Base-by-base conservation (phyloP, 2,888 invertebrate genomes). In the Invenusta paracnida region DNA sequence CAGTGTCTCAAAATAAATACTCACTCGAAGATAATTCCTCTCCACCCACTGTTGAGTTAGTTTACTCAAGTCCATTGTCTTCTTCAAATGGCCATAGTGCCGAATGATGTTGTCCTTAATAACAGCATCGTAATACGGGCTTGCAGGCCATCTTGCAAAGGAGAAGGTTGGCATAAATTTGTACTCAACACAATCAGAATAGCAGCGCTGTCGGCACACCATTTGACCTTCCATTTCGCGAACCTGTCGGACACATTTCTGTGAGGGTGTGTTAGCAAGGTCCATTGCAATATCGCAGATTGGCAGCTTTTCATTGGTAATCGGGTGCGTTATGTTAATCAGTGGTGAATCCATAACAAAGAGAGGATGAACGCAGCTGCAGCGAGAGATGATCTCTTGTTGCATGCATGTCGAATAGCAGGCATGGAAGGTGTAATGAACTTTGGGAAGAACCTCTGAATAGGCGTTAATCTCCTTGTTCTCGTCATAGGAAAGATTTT, bases 401-500 rank as follows among this genome's bases (percentile, higher is more conserved):
- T 82, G 82, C 82, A 82, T 82, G 27, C 82, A 82, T 2, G 82
- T 82, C 5, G 82, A 29, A 30, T 82, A 82, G 23, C 82, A 82
- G 17, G 82, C 23, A 82, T 30, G 82, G 23, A 30, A 30, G 13
- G 23, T 30, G 31, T 82, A 82, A 27, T 82, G 11, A 27, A 82
- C 31, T 27, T 82, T 30, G 2, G 82, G 82, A 13, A 82, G 29
- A 27, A 30, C 82, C 2, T 82, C 31, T 17, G 29, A 30, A 29
- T 82, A 82, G 11, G 31, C 31, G 82, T 82, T 82, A 1, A 82
- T 11, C 2, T 2, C 28, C 2, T 13, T 2, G 23, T 82, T 82
- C 29, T 82, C 28, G 1, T 13, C 31, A 17, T 29, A 2, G 2
- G 82, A 29, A 27, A 30, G 31, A 82, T 82, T 82, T 23, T 82